These are phyloP conservation scores for Pseudomyrmex cubaensis DNA, from an alignment of 1,140 invertebrate genomes.

Conservation along the genomic window DNA sequence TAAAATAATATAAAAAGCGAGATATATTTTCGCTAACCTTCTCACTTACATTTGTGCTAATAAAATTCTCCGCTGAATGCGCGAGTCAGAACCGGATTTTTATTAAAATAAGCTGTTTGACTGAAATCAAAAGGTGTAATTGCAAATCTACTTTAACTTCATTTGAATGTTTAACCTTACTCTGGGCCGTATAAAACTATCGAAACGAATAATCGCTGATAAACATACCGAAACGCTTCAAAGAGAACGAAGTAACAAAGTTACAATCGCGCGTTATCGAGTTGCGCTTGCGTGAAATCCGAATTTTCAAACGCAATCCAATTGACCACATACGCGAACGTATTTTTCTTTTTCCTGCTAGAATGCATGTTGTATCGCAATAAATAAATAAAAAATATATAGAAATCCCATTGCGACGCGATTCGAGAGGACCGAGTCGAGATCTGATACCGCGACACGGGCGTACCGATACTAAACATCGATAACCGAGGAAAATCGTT, in stretches of 20 bases:
- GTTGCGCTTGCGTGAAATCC: not conserved
- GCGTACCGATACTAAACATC: not conserved
- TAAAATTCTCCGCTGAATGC: too few relatives aligned
- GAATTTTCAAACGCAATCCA: conserved; percentile 23
- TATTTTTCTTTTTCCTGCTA: not conserved
- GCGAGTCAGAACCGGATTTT: too few relatives aligned
- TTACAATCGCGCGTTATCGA: not conserved
- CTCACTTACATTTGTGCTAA: too few relatives aligned
- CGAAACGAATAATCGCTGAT: not conserved
- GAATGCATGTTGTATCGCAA: not conserved
- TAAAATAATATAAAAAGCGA: too few relatives aligned
- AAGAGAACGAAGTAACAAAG: conserved; percentile 4
- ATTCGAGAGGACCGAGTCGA: not conserved
- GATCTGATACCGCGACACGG: not conserved
- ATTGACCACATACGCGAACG: not conserved
- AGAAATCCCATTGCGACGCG: not conserved
- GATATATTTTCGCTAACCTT: too few relatives aligned
- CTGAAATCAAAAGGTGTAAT: not conserved
- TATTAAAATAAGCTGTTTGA: too few relatives aligned
- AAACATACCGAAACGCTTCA: conserved; percentile 20
- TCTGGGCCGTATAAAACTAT: not conserved
- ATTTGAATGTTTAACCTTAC: too few relatives aligned
- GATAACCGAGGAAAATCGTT: conserved; percentile 24
- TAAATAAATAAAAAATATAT: not conserved
- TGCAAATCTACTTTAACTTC: conserved; percentile 1